These are phyloP conservation scores for Bubo blakistoni DNA, from an alignment of 2,113 vertebrate genomes.

Conservation along the genomic window DNA sequence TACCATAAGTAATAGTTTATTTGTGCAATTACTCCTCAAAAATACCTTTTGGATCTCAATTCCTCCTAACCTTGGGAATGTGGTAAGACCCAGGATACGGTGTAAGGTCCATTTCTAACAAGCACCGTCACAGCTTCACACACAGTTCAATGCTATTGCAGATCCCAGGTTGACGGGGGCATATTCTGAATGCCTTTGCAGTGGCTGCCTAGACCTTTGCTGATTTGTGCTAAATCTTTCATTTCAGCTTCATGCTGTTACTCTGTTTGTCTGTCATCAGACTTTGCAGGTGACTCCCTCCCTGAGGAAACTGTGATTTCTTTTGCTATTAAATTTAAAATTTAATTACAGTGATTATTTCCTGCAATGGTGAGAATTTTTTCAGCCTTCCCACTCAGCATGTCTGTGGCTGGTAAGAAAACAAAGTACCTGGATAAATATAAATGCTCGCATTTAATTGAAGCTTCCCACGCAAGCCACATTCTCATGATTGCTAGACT, in stretches of 20 bases:
- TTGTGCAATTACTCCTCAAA: background rate
- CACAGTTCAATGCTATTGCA: background rate
- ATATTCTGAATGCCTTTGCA: background rate
- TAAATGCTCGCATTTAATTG: background rate
- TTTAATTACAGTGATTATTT: background rate
- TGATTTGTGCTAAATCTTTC: background rate
- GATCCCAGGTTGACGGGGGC: background rate
- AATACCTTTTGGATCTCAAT: background rate
- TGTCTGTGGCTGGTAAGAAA: background rate
- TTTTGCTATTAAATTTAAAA: slow-evolving; percentile 1
- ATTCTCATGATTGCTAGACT: background rate
- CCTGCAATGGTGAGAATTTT: background rate
- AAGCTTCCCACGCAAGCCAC: background rate
- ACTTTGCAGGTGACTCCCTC: background rate
- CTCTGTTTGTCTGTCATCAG: background rate
- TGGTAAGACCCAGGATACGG: background rate
- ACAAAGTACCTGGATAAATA: slow-evolving; percentile 29
- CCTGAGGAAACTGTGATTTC: background rate
- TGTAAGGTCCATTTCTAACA: background rate
- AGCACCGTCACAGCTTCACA: background rate
- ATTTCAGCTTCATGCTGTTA: background rate
- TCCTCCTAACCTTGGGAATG: background rate
- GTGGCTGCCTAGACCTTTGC: background rate
- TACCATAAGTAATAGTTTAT: background rate
- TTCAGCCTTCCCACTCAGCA: slow-evolving; percentile 9